phyloP scores from a whole-genome alignment of 2,113 vertebrate genomes.

The Arothron firmamentum region DNA sequence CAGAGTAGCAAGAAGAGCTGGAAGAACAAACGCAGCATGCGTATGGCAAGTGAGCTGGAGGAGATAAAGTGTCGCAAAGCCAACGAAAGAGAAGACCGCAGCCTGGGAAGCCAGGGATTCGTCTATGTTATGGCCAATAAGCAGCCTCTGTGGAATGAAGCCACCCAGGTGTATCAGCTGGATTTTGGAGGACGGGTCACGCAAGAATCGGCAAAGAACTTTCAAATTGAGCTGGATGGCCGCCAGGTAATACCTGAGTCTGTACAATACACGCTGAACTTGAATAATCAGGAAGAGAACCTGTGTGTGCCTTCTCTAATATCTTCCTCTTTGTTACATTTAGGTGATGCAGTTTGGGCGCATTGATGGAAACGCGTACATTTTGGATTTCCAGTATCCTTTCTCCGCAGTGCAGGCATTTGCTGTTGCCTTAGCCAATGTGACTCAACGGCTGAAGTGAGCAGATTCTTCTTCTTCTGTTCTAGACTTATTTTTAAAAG shows the following conservation, averaged over 20 bases:
- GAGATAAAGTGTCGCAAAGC: constrained; percentile 94
- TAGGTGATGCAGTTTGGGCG: constrained; percentile 99
- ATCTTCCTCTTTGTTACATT: constrained; percentile 8
- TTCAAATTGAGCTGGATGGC: constrained; percentile 98
- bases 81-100: constrained; percentile 91
- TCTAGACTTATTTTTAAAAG: constrained; percentile 5
- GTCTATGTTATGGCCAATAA: constrained; percentile 99
- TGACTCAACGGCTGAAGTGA: constrained; percentile 98
- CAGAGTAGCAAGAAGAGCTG: constrained; percentile 96
- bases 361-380: constrained; percentile 97
- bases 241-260: constrained; percentile 80
- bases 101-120: constrained; percentile 94
- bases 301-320: not conserved
- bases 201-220: constrained; percentile 98
- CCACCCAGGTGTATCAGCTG: constrained; percentile 97
- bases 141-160: constrained; percentile 96
- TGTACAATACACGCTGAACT: not conserved
- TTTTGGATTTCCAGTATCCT: constrained; percentile 98
- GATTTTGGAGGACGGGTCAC: constrained; percentile 98
- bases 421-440: constrained; percentile 97
- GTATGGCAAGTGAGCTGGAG: constrained; percentile 88
- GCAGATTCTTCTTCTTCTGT: constrained; percentile 14
- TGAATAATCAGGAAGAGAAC: not conserved
- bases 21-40: constrained; percentile 92
- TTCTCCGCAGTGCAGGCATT: constrained; percentile 99